Evolutionary conservation across 2,888 invertebrate genomes (phyloP).

Genomic region (Cerastis leucographa): DNA sequence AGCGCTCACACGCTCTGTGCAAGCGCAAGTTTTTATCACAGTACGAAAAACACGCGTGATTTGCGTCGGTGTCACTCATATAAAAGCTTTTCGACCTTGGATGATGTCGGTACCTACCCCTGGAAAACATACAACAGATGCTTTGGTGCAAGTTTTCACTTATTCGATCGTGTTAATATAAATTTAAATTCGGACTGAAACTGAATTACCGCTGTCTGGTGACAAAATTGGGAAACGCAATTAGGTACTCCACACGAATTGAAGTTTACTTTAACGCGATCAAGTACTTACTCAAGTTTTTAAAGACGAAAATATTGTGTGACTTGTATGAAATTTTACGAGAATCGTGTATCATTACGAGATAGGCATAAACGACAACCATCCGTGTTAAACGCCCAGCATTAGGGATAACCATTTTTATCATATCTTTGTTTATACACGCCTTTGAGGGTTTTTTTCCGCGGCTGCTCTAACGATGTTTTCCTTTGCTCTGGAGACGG

Average conservation of each 20-base stretch:
- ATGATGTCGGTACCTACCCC: background rate
- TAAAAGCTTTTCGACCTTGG: background rate
- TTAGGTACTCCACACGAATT: background rate
- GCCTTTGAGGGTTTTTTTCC: constrained; percentile 57
- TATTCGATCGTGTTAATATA: background rate
- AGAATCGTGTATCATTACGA: constrained; percentile 30
- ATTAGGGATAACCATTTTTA: constrained; percentile 63
- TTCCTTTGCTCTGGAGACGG: constrained; percentile 42
- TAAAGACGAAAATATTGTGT: constrained; percentile 25
- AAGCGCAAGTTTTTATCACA: background rate
- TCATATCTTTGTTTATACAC: constrained; percentile 66
- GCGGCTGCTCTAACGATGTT: constrained; percentile 58
- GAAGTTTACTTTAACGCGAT: background rate
- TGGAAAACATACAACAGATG: background rate
- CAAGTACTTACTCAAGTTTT: background rate
- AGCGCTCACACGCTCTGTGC: background rate
- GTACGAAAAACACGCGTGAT: background rate
- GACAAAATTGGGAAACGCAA: constrained; percentile 1
- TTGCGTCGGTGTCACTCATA: background rate
- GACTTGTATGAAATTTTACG: constrained; percentile 30
- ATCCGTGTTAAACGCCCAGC: constrained; percentile 55
- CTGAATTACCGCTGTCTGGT: background rate
- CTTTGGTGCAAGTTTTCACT: background rate
- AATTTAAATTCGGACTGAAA: background rate
- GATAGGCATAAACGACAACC: constrained; percentile 54